Percentiles rank a stretch among this genome's conserved stretches.
Conservation (phyloP, 92 coral and sea anemone species). For the Scolanthus callimorphus region DNA sequence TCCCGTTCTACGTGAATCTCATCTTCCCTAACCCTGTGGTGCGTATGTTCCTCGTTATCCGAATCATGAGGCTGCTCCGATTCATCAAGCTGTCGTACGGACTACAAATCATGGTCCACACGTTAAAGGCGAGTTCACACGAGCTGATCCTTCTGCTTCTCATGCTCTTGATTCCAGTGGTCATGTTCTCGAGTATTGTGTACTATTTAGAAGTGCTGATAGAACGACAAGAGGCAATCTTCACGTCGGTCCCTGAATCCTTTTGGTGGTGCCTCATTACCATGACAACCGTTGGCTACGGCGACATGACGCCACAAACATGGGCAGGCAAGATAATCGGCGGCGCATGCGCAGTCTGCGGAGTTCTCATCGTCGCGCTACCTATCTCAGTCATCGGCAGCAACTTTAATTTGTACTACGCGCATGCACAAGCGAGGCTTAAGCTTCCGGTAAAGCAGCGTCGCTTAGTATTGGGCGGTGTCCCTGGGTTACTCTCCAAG, state of each 20-base stretch:
- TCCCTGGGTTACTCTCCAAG: constrained; percentile 75
- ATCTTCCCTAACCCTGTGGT: constrained; percentile 30
- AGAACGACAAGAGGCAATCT: constrained; percentile 28
- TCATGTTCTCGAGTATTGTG: constrained; percentile 90
- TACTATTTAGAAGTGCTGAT: constrained; percentile 75
- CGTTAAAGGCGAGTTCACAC: constrained; percentile 82
- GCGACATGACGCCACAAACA: constrained; percentile 83
- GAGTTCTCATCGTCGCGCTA: constrained; percentile 88
- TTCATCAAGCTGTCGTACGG: constrained; percentile 89
- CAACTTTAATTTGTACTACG: constrained; percentile 82
- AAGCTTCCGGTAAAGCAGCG: constrained; percentile 89
- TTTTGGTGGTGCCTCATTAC: constrained; percentile 99
- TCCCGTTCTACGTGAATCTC: constrained; percentile 67
- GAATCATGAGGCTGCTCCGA: constrained; percentile 80
- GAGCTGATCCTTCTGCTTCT: constrained; percentile 77
- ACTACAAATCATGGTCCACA: constrained; percentile 89
- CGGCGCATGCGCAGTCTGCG: constrained; percentile 91
- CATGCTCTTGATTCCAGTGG: constrained; percentile 81
- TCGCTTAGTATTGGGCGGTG: constrained; percentile 82
- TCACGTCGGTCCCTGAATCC: constrained; percentile 80
- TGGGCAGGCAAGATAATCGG: constrained; percentile 93
- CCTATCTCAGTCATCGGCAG: constrained; percentile 96
- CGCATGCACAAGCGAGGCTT: constrained; percentile 95
- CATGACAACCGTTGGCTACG: constrained; percentile 97
- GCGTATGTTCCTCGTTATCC: constrained; percentile 69